Conservation (phyloP, 2,113 vertebrate species). For the Ceyx melanurus region DNA sequence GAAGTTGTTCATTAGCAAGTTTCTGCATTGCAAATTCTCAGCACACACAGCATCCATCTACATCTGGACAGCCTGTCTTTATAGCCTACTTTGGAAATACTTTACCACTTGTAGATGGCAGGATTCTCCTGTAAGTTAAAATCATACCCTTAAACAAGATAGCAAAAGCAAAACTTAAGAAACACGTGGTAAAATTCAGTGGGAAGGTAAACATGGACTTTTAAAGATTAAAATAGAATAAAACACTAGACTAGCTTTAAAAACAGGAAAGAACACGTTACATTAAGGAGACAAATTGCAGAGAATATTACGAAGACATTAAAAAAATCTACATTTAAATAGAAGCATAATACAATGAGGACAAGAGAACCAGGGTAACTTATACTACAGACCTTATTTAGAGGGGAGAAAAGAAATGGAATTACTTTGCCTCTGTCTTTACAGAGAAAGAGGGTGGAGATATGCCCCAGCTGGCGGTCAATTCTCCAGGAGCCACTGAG, state of each 20-base stretch:
- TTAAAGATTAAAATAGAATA: background rate
- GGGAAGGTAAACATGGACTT: constrained; percentile 34
- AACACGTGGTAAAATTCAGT: constrained; percentile 45
- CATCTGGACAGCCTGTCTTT: background rate
- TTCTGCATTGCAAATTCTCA: background rate
- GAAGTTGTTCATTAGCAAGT: background rate
- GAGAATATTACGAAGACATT: background rate
- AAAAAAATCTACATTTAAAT: constrained; percentile 11
- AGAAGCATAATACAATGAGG: constrained; percentile 40
- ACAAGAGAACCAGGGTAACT: constrained; percentile 48
- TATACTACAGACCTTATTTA: constrained; percentile 66
- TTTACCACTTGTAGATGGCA: constrained; percentile 36
- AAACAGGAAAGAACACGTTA: constrained; percentile 20
- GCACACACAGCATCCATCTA: background rate
- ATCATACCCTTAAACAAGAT: constrained; percentile 27
- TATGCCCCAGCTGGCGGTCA: constrained; percentile 77
- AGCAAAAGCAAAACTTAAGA: constrained; percentile 52
- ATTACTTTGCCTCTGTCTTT: constrained; percentile 78
- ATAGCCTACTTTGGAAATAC: background rate
- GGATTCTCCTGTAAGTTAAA: constrained; percentile 38
- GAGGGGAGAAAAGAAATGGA: constrained; percentile 59
- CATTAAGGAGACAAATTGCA: constrained; percentile 13
- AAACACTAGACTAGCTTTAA: background rate
- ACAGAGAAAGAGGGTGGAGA: constrained; percentile 80
- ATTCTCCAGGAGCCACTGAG: constrained; percentile 75